phyloP scores from a whole-genome alignment of 2,113 vertebrate species.

The Lepisosteus oculatus region DNA sequence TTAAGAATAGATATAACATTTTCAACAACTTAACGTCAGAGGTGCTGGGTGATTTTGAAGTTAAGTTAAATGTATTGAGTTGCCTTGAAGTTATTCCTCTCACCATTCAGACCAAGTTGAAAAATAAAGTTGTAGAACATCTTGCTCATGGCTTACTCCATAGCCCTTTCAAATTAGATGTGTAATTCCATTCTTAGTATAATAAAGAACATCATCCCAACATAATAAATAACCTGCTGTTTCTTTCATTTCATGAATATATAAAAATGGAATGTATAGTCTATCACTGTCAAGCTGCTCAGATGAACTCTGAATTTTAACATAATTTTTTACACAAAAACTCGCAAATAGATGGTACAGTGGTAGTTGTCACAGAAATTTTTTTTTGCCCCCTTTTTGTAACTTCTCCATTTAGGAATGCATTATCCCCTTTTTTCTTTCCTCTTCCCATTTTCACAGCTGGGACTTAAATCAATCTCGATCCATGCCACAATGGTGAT shows the following conservation, averaged over 20 bases:
- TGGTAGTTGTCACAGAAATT: constrained; percentile 58
- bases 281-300: background rate
- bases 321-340: constrained; percentile 49
- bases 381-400: constrained; percentile 29
- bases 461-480: constrained; percentile 73
- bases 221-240: constrained; percentile 61
- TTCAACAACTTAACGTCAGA: too few relatives aligned
- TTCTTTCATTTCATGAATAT: constrained; percentile 25
- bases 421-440: constrained; percentile 41
- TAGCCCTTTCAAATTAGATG: constrained; percentile 42
- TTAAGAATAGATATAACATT: too few relatives aligned
- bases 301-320: constrained; percentile 11
- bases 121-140: background rate
- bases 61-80: too few relatives aligned
- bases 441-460: constrained; percentile 63
- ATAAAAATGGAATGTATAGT: background rate
- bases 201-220: constrained; percentile 49
- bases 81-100: too few relatives aligned
- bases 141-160: constrained; percentile 45
- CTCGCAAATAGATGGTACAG: constrained; percentile 62
- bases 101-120: too few relatives aligned
- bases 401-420: constrained; percentile 38
- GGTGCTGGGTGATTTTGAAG: too few relatives aligned
- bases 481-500: constrained; percentile 70
- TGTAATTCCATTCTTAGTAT: constrained; percentile 59